A percentile compares a stretch with the other conserved stretches of the same genome.
Conservation (phyloP, 2,113 vertebrate genomes). For the Neolamprologus tretocephalus region DNA sequence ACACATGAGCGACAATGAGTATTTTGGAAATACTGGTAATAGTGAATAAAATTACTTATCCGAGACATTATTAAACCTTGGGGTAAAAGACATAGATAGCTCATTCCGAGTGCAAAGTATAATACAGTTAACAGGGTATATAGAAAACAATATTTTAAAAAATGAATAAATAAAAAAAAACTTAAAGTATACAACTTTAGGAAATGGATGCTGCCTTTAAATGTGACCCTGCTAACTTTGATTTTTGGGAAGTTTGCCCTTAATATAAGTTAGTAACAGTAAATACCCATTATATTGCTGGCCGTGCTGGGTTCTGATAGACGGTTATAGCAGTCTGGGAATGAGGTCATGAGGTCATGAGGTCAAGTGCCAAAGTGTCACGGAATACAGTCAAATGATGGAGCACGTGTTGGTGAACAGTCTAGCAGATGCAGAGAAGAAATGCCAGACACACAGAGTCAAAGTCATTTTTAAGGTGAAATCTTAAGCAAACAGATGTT, state of each 20-base stretch:
- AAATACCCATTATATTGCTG: constrained; percentile 51
- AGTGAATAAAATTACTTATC: not conserved
- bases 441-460: constrained; percentile 18
- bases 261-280: constrained; percentile 2
- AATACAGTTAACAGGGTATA: not conserved
- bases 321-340: constrained; percentile 45
- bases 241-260: constrained; percentile 16
- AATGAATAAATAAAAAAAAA: fast-evolving
- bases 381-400: constrained; percentile 53
- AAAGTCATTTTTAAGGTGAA: constrained; percentile 51
- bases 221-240: not conserved
- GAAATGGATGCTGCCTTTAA: not conserved
- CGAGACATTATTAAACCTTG: not conserved
- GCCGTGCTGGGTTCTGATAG: constrained; percentile 14
- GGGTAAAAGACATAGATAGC: not conserved
- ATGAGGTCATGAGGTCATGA: constrained; percentile 54
- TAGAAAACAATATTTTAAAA: not conserved
- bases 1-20: not conserved
- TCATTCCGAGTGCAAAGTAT: not conserved
- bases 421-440: constrained; percentile 41
- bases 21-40: not conserved
- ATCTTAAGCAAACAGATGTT: constrained; percentile 62
- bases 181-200: not conserved
- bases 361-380: constrained; percentile 61
- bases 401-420: constrained; percentile 55